Evolutionary conservation across 2,797 vertebrate species (phyloP).

Genomic region (Hemibagrus guttatus): DNA sequence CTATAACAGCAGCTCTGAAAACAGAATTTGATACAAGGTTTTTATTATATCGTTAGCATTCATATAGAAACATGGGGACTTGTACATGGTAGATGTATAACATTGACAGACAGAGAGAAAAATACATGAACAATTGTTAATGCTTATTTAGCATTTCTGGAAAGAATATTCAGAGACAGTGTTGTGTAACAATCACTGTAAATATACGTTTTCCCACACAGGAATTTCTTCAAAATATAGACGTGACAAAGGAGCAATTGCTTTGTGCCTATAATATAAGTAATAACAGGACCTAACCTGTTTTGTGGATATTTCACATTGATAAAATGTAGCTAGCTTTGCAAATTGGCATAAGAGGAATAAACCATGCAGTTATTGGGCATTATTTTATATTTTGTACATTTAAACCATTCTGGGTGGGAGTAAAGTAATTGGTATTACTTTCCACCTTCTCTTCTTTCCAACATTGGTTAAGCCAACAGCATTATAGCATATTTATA

Average conservation of each 20-base stretch:
- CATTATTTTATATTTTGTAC: neutral
- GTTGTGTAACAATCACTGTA: neutral
- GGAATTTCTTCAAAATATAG: neutral
- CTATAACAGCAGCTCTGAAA: neutral
- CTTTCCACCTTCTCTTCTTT: conserved; percentile 10
- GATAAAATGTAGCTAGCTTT: neutral
- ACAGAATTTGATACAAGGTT: neutral
- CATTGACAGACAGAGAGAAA: neutral
- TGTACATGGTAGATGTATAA: neutral
- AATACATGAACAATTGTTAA: neutral
- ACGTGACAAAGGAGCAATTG: neutral
- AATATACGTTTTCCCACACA: neutral
- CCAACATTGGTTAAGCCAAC: neutral
- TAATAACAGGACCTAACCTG: neutral
- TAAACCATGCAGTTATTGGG: neutral
- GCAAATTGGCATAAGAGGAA: neutral
- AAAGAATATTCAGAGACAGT: neutral
- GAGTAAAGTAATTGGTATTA: conserved; percentile 20
- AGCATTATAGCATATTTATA: conserved; percentile 22
- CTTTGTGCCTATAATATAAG: neutral
- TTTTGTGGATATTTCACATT: neutral
- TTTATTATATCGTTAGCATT: neutral
- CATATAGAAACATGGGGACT: neutral
- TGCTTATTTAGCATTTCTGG: neutral
- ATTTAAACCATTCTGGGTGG: neutral